A percentile compares a stretch with the other conserved stretches of the same genome.
Conservation (phyloP, 2,113 vertebrate genomes). For the Rhadina sibilatrix region DNA sequence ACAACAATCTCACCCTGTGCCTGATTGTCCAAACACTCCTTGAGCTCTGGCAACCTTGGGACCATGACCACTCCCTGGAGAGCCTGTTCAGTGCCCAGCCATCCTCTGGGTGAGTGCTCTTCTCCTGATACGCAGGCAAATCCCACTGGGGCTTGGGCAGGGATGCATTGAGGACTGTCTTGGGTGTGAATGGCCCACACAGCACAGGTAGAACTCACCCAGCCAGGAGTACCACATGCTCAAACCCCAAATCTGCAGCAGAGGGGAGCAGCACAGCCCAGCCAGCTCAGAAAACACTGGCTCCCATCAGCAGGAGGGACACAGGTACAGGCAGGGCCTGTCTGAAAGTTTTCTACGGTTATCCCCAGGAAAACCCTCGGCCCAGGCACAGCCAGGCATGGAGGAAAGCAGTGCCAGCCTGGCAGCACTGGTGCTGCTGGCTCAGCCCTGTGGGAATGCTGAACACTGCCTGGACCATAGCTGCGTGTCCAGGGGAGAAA, state of each 20-base stretch:
- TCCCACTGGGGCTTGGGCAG: not conserved
- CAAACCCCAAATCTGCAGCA: not conserved
- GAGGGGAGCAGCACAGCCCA: not conserved
- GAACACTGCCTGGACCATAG: rapidly evolving
- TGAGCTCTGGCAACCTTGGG: not conserved
- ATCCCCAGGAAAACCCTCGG: not conserved
- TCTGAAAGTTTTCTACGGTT: not conserved
- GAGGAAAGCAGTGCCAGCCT: not conserved
- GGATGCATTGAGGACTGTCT: not conserved
- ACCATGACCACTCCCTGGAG: not conserved
- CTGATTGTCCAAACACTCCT: not conserved
- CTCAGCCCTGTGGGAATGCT: rapidly evolving
- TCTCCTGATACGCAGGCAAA: not conserved
- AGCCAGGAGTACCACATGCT: too few species aligned
- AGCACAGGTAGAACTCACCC: not conserved
- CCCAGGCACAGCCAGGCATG: not conserved
- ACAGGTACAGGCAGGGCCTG: not conserved
- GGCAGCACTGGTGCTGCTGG: not conserved
- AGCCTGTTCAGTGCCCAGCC: not conserved
- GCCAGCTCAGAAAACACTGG: not conserved
- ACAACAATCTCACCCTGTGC: not conserved
- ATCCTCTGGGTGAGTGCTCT: not conserved
- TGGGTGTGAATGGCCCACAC: rapidly evolving
- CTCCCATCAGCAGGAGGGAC: not conserved
- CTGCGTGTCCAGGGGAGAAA: rapidly evolving